These are phyloP conservation scores for Tipula lateralis DNA, from an alignment of 2,888 invertebrate species.

Conservation along the genomic window DNA sequence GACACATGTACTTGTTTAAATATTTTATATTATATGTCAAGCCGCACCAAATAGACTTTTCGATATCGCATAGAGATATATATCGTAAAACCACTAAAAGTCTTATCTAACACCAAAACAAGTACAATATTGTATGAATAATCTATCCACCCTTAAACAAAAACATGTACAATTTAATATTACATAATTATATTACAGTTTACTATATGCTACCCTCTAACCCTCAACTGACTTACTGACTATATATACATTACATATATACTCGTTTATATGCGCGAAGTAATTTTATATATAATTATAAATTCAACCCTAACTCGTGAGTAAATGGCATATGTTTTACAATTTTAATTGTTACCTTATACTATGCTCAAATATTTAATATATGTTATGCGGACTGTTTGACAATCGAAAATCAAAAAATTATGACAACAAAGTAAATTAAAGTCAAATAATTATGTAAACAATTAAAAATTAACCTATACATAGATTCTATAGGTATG, in stretches of 20 bases:
- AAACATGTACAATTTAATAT: background rate
- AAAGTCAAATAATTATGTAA: slow-evolving; percentile 11
- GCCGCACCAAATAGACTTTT: background rate
- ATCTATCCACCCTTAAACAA: background rate
- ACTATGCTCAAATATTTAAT: background rate
- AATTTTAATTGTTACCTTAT: background rate
- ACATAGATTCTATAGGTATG: background rate
- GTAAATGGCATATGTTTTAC: slow-evolving; percentile 28
- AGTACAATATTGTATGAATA: background rate
- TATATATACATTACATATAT: no score
- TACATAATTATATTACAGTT: background rate
- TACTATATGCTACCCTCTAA: background rate
- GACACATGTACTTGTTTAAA: background rate
- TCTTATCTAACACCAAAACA: background rate
- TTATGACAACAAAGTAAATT: background rate
- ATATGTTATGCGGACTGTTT: background rate
- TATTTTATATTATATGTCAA: background rate
- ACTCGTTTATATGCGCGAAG: background rate
- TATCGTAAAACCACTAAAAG: background rate
- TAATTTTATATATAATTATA: slow-evolving; percentile 4
- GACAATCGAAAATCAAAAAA: background rate
- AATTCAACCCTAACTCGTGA: slow-evolving; percentile 26
- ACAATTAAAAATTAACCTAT: background rate
- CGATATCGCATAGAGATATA: background rate
- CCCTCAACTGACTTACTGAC: background rate